A percentile compares a stretch with the other conserved stretches of the same genome.
phyloP scores from a whole-genome alignment of 2,113 vertebrate genomes.

The Anser brachyrhynchus region DNA sequence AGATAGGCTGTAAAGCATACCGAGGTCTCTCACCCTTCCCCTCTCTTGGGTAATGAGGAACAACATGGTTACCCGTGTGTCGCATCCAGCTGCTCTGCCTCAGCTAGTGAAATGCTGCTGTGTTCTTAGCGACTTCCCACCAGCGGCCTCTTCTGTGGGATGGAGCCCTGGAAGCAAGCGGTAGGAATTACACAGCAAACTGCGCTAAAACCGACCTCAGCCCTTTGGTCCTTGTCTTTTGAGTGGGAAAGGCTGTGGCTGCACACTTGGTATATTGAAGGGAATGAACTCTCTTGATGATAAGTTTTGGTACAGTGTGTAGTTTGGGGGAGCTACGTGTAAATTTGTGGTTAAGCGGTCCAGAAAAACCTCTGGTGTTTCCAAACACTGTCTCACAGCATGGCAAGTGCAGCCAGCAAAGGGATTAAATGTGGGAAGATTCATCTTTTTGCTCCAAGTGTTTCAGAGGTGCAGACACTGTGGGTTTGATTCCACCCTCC shows the following conservation, averaged over 20 bases:
- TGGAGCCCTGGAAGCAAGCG: not conserved
- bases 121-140: not conserved
- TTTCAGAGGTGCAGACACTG: not conserved
- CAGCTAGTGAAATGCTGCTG: not conserved
- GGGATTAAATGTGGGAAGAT: not conserved
- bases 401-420: not conserved
- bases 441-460: not conserved
- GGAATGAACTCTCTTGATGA: not conserved
- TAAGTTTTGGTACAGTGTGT: not conserved
- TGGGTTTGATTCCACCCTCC: not conserved
- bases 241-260: not conserved
- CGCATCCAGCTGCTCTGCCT: not conserved
- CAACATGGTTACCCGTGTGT: not conserved
- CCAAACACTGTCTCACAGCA: not conserved
- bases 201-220: not conserved
- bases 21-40: not conserved
- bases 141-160: not conserved
- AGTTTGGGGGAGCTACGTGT: not conserved
- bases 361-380: not conserved
- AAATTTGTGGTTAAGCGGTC: not conserved
- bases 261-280: not conserved
- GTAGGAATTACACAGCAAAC: not conserved
- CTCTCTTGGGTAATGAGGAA: not conserved
- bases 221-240: not conserved
- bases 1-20: not conserved